Evolutionary conservation across 2,888 invertebrate species (phyloP).

Genomic region (Petrophora chlorosata): DNA sequence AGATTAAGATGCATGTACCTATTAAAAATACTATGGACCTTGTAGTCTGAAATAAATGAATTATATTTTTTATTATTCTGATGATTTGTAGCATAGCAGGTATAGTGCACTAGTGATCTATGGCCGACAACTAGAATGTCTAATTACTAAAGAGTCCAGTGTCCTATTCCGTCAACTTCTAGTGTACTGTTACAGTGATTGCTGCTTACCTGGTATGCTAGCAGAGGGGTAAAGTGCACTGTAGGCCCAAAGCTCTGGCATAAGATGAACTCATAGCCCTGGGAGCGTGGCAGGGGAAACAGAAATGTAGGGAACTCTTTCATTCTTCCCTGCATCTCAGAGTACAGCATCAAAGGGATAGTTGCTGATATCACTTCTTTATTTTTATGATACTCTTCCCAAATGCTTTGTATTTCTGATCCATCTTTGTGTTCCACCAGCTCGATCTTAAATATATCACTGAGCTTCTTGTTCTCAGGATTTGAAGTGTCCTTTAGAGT

Average conservation of each 20-base stretch:
- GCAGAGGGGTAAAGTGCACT: conserved; percentile 92
- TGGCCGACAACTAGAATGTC: too few species aligned
- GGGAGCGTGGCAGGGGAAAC: conserved; percentile 90
- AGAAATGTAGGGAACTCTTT: conserved; percentile 88
- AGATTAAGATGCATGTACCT: too few species aligned
- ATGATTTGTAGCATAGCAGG: too few species aligned
- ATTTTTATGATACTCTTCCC: conserved; percentile 91
- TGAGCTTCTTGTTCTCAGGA: conserved; percentile 78
- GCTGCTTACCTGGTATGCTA: conserved; percentile 90
- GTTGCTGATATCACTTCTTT: conserved; percentile 91
- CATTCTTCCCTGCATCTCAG: conserved; percentile 83
- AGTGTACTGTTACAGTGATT: too few species aligned
- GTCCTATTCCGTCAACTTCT: too few species aligned
- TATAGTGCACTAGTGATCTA: too few species aligned
- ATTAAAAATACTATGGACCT: too few species aligned
- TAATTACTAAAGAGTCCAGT: too few species aligned
- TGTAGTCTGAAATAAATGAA: too few species aligned
- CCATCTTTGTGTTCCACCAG: conserved; percentile 87
- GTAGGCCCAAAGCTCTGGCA: conserved; percentile 88
- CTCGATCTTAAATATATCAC: conserved; percentile 90
- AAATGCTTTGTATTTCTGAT: conserved; percentile 89
- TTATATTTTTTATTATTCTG: too few species aligned
- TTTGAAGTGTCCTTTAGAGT: conserved; percentile 45
- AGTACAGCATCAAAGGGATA: conserved; percentile 85
- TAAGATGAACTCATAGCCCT: conserved; percentile 94